phyloP scores from a whole-genome alignment of 2,888 invertebrate species.

The Drosophila prolongata region DNA sequence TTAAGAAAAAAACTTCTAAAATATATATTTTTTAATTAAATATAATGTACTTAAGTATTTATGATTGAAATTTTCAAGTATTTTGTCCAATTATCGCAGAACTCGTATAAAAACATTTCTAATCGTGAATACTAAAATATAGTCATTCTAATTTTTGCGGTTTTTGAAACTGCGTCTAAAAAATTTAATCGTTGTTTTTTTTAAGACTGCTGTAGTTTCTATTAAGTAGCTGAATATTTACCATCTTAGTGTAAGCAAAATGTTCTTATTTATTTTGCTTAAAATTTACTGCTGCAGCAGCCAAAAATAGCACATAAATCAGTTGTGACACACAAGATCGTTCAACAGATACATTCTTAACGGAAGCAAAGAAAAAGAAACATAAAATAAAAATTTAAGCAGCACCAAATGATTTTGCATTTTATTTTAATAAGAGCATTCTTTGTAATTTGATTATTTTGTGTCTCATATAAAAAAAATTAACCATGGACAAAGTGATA shows the following conservation, averaged over 20 bases:
- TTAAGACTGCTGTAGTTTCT: conserved; percentile 60
- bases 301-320: conserved; percentile 60
- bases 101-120: no score
- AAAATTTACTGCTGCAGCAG: conserved; percentile 25
- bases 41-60: no score
- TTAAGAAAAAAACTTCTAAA: no score
- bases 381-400: neutral
- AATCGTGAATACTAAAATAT: no score
- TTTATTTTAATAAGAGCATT: neutral
- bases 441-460: conserved; percentile 6
- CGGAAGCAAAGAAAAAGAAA: neutral
- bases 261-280: conserved; percentile 58
- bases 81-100: no score
- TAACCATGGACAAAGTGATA: conserved; percentile 6
- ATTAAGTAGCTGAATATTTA: conserved; percentile 44
- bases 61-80: no score
- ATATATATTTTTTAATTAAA: no score
- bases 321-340: conserved; percentile 27
- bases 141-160: no score
- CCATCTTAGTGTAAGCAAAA: conserved; percentile 25
- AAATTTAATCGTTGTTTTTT: conserved; percentile 1
- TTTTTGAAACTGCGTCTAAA: no score
- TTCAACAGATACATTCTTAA: conserved; percentile 15
- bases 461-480: conserved; percentile 4
- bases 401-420: conserved; percentile 2